Evolutionary conservation across 1,140 invertebrate species (phyloP).

Genomic region (Pemphigus obesinymphae): DNA sequence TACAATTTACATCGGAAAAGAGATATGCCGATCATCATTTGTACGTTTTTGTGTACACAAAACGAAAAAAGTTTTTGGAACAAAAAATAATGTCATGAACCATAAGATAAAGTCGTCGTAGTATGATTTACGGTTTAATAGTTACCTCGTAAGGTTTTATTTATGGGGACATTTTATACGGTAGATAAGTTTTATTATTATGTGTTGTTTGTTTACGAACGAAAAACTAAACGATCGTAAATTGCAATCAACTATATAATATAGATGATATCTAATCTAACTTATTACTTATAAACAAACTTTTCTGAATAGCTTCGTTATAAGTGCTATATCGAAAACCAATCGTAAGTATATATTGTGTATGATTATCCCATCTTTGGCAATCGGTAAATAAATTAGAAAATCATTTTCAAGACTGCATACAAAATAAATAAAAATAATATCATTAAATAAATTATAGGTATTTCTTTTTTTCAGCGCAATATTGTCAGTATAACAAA

Average conservation of each 20-base stretch:
- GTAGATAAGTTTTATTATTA: not conserved
- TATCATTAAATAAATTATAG: too few species aligned
- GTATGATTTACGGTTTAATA: conserved; percentile 6
- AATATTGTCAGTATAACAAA: too few species aligned
- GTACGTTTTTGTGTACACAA: not conserved
- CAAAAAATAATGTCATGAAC: not conserved
- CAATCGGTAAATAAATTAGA: too few species aligned
- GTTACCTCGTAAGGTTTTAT: not conserved
- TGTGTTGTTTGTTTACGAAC: not conserved
- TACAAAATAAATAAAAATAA: too few species aligned
- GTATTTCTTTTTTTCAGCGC: too few species aligned
- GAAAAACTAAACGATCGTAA: not conserved
- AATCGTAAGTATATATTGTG: too few species aligned
- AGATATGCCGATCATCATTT: not conserved
- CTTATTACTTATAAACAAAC: not conserved
- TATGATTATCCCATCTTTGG: too few species aligned
- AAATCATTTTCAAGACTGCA: too few species aligned
- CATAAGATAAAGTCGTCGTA: not conserved
- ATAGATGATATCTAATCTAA: not conserved
- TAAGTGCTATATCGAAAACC: too few species aligned
- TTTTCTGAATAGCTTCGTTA: too few species aligned
- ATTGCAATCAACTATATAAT: not conserved
- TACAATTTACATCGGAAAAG: not conserved
- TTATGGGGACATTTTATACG: not conserved
- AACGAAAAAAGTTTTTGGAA: not conserved